phyloP scores from a whole-genome alignment of 2,888 invertebrate species.

The Macroteleia sp. region DNA sequence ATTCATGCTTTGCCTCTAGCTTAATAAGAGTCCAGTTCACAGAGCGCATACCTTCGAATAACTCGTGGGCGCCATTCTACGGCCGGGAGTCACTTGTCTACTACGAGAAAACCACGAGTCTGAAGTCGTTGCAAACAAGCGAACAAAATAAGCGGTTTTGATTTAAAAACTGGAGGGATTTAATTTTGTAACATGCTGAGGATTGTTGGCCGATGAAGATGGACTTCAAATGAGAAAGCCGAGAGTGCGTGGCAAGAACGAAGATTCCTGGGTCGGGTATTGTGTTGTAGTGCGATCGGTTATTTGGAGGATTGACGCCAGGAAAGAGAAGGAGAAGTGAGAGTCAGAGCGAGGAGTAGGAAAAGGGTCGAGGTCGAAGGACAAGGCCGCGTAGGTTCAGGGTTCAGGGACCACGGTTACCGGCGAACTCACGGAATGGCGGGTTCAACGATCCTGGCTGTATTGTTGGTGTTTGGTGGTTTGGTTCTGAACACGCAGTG shows the following conservation, averaged over 20 bases:
- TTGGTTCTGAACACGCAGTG: constrained; percentile 54
- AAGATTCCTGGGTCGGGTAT: constrained; percentile 37
- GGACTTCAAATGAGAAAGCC: constrained; percentile 67
- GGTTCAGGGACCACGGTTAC: constrained; percentile 40
- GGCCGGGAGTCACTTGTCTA: constrained; percentile 74
- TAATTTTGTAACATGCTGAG: too few relatives aligned
- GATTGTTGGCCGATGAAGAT: constrained; percentile 53
- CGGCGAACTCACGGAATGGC: constrained; percentile 37
- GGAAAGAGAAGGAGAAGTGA: constrained; percentile 12
- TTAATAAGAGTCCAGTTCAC: constrained; percentile 81
- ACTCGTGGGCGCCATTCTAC: constrained; percentile 77
- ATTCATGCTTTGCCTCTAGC: constrained; percentile 82
- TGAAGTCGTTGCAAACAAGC: background rate
- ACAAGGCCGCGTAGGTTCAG: constrained; percentile 57
- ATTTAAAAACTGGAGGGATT: too few relatives aligned
- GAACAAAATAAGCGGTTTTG: background rate
- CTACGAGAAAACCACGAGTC: constrained; percentile 68
- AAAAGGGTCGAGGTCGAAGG: constrained; percentile 62
- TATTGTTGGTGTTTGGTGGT: constrained; percentile 50
- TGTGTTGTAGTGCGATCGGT: constrained; percentile 46
- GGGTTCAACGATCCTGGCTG: constrained; percentile 48
- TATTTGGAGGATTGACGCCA: background rate
- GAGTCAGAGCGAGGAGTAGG: constrained; percentile 28
- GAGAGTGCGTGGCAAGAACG: constrained; percentile 26
- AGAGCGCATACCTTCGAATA: constrained; percentile 78